phyloP scores from a whole-genome alignment of 92 coral and sea anemone genomes.

The Parazoanthus atlanticus region DNA sequence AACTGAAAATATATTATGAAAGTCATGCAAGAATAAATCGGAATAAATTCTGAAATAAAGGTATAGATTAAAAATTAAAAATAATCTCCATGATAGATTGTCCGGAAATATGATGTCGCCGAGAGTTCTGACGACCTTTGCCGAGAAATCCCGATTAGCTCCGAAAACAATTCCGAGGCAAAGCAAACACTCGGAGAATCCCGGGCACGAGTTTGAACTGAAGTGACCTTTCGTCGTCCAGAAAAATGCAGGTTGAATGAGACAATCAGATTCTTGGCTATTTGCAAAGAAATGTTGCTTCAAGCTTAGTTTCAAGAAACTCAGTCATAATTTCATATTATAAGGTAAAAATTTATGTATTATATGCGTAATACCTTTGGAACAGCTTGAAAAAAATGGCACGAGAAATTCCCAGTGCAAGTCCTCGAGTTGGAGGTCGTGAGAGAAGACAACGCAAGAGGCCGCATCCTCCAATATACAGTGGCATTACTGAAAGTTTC shows the following conservation, averaged over 20 bases:
- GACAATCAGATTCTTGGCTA: background rate
- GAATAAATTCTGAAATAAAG: no score
- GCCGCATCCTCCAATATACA: slow-evolving; percentile 99
- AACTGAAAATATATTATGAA: no score
- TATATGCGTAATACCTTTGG: background rate
- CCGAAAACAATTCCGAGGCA: background rate
- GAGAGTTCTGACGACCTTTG: background rate
- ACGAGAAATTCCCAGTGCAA: slow-evolving; percentile 52
- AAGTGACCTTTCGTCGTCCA: slow-evolving; percentile 37
- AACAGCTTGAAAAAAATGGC: slow-evolving; percentile 47
- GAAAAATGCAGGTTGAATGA: slow-evolving; percentile 26
- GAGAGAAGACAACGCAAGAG: slow-evolving; percentile 91
- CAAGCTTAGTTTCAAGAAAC: background rate
- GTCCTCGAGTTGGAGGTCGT: slow-evolving; percentile 72
- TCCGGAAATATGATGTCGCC: no score
- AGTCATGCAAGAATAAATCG: no score
- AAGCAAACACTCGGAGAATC: slow-evolving; percentile 30
- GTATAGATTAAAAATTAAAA: no score
- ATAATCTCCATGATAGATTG: no score
- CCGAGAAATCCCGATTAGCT: slow-evolving; percentile 25
- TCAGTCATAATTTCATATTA: background rate
- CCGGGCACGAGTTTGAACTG: slow-evolving; percentile 46
- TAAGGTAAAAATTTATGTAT: slow-evolving; percentile 1
- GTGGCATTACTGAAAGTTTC: slow-evolving; percentile 91
- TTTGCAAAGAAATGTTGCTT: slow-evolving; percentile 8